phyloP scores from a whole-genome alignment of 2,113 vertebrate genomes.

The Ranitomeya variabilis region DNA sequence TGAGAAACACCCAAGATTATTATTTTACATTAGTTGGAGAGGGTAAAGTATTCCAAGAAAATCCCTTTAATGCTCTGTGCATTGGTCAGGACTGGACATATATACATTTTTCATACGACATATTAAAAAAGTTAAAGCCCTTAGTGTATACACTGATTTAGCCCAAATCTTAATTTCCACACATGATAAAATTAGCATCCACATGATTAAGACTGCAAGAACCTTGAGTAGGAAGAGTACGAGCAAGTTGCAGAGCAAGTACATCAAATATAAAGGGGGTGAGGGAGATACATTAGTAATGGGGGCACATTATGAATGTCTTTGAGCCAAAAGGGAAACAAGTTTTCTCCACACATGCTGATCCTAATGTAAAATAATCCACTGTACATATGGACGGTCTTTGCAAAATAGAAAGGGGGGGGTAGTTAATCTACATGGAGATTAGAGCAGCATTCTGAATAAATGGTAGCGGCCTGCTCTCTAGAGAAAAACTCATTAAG shows the following conservation, averaged over 20 bases:
- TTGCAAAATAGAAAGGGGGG: neutral
- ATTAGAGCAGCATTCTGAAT: neutral
- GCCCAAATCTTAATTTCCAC: too few relatives aligned
- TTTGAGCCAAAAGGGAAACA: neutral
- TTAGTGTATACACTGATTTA: too few relatives aligned
- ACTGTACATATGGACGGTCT: conserved; percentile 25
- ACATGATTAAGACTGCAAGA: too few relatives aligned
- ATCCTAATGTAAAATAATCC: conserved; percentile 45
- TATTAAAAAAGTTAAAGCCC: too few relatives aligned
- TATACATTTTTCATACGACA: too few relatives aligned
- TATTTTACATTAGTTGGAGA: too few relatives aligned
- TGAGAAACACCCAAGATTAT: too few relatives aligned
- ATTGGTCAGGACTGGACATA: too few relatives aligned
- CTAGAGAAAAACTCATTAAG: conserved; percentile 9
- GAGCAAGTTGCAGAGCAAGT: neutral
- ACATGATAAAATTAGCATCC: too few relatives aligned
- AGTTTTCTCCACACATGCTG: neutral
- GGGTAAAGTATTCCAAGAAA: too few relatives aligned
- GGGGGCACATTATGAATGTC: neutral
- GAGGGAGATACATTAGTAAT: neutral
- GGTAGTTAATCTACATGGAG: neutral
- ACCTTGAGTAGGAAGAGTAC: too few relatives aligned
- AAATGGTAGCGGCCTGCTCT: neutral
- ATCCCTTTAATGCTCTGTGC: too few relatives aligned
- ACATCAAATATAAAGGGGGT: neutral